These are phyloP conservation scores for Rotaria socialis DNA, from an alignment of 2,888 invertebrate species.

Conservation along the genomic window DNA sequence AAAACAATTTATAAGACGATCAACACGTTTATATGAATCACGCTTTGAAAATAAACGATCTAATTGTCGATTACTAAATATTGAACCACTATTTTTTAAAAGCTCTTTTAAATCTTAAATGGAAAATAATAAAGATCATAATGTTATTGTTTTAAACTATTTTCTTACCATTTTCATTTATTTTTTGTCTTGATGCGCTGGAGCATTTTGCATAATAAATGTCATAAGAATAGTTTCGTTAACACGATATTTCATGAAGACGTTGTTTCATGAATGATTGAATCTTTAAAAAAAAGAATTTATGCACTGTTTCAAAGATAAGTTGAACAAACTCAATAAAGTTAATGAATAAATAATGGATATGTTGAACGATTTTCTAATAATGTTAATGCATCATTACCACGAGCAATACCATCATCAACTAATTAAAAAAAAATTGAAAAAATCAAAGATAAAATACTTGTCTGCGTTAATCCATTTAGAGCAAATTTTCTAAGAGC, in stretches of 20 bases:
- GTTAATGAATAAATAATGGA: conserved; percentile 75
- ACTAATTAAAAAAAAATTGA: neutral
- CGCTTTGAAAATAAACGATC: conserved; percentile 62
- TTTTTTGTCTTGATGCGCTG: conserved; percentile 67
- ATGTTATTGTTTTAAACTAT: neutral
- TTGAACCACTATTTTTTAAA: neutral
- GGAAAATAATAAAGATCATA: neutral
- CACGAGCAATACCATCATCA: conserved; percentile 67
- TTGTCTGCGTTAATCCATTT: neutral
- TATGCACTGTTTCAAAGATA: neutral
- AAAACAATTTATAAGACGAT: conserved; percentile 44
- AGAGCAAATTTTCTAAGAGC: neutral
- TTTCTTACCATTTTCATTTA: conserved; percentile 66
- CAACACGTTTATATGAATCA: conserved; percentile 60
- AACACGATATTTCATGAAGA: conserved; percentile 67
- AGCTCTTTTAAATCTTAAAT: conserved; percentile 4
- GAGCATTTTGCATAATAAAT: conserved; percentile 61
- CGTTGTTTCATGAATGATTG: conserved; percentile 82
- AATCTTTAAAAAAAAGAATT: too few relatives aligned
- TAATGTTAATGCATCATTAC: conserved; percentile 76
- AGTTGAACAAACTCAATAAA: conserved; percentile 69
- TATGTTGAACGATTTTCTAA: conserved; percentile 79
- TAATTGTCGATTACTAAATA: conserved; percentile 48
- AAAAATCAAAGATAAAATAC: neutral
- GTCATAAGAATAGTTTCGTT: conserved; percentile 62